These are phyloP conservation scores for Odontesthes bonariensis DNA, from an alignment of 2,113 vertebrate genomes.

Conservation along the genomic window DNA sequence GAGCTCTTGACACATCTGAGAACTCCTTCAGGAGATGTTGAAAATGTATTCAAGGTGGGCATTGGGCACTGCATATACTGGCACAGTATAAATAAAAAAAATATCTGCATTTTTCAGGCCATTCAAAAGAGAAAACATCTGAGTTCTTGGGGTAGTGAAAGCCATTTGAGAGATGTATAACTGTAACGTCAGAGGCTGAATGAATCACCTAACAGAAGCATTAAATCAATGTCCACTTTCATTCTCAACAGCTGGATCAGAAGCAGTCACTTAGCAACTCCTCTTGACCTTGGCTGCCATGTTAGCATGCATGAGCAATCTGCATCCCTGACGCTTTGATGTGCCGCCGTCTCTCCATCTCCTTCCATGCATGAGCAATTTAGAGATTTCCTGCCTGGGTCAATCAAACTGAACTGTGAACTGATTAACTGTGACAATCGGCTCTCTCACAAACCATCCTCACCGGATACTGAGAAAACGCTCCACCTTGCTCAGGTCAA, in stretches of 20 bases:
- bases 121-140: neutral
- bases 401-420: constrained; percentile 66
- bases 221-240: constrained; percentile 42
- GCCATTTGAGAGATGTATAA: neutral
- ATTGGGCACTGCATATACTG: too few relatives aligned
- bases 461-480: constrained; percentile 33
- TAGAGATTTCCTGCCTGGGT: constrained; percentile 79
- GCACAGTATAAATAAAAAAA: neutral
- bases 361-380: constrained; percentile 68
- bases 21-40: neutral
- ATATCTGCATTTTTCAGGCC: neutral
- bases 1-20: too few relatives aligned
- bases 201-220: constrained; percentile 23
- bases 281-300: constrained; percentile 73
- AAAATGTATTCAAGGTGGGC: neutral
- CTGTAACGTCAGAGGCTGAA: constrained; percentile 14
- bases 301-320: constrained; percentile 76
- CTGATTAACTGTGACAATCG: constrained; percentile 72
- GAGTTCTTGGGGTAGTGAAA: neutral
- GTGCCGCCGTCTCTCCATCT: constrained; percentile 55
- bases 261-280: constrained; percentile 65
- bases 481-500: constrained; percentile 59
- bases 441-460: constrained; percentile 36
- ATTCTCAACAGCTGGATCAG: constrained; percentile 14
- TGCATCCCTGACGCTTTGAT: constrained; percentile 65